Conservation (phyloP, 2,113 vertebrate genomes). For the Rynchops niger region DNA sequence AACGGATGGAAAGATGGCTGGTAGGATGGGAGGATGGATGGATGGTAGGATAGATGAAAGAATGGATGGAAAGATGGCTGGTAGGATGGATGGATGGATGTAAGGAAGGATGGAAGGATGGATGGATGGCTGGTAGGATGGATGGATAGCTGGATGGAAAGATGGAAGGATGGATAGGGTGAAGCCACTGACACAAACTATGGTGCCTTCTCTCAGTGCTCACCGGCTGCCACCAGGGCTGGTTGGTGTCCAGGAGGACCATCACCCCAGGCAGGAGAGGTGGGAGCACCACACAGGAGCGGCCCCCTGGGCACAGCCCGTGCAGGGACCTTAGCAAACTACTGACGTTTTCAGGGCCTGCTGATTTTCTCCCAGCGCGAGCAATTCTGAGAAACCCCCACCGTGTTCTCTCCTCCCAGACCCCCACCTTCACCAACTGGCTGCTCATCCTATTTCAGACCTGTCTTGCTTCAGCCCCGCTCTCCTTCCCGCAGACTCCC, state of each 20-base stretch:
- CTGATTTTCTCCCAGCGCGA: not conserved
- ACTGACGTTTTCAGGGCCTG: not conserved
- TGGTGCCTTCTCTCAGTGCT: not conserved
- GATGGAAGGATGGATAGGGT: not conserved
- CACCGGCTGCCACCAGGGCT: not conserved
- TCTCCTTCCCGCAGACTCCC: accelerated
- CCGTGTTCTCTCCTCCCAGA: not conserved
- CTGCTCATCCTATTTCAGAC: not conserved
- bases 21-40: too few species aligned
- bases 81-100: not conserved
- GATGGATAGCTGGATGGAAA: too few species aligned
- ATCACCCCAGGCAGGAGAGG: too few species aligned
- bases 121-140: not conserved
- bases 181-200: not conserved
- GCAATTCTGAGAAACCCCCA: not conserved
- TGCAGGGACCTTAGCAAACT: not conserved
- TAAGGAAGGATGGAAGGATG: not conserved
- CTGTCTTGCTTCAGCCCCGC: accelerated
- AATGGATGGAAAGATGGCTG: not conserved
- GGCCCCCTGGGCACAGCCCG: not conserved
- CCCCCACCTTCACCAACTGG: not conserved
- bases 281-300: not conserved
- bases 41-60: not conserved
- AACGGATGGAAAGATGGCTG: too few species aligned
- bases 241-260: not conserved